Base-by-base conservation (phyloP, 2,113 vertebrate species). In the Capricornis sumatraensis region DNA sequence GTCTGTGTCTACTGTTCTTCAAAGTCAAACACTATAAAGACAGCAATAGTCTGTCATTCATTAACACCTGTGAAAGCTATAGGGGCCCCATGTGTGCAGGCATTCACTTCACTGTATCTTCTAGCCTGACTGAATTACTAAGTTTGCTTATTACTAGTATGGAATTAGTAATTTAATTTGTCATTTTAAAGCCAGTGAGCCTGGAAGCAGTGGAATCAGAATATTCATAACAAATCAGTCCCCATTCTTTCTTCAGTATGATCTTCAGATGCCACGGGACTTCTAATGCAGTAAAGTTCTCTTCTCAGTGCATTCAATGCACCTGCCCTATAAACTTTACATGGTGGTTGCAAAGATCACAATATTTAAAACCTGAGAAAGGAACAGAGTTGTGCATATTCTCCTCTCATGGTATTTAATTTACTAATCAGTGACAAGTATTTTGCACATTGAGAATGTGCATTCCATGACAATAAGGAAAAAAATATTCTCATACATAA, bases 1-100 rank as follows among this genome's bases (percentile, higher is more conserved):
- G 23, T 62, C 25, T 94, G n/a, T 64, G 25, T 79, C 86, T 87
- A 64, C 82, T 93, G 1, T 86, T 79, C 79, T 87, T 58, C 87
- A 62, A 87, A 96, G 71, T 87, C 47, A 91, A 96, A 91, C 21
- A 76, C 40, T 90, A 76, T 92, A 53, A 92, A 94, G 40, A 64
- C 6, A 74, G 23, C 45, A 78, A 36, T 7, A 12, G 36, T 76
- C 33, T 85, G 23, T 57, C 47, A 89, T 36, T 85, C 40, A 33
- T 55, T 36, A 94, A 33, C 23, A 81, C 21, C 85, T 88, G 62
- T 89, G 53, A 58, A 91, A 92, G 67, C n/a, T 7, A 28, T 5
- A 53, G 28, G 36, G 53, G 7, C 30, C 14, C 5, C 23, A 2
- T 16, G 60, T 53, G 30, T 60, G 15, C 15, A 78, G 43, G 13